phyloP scores from a whole-genome alignment of 1,140 invertebrate species.

The Gonatopus flavifemur region DNA sequence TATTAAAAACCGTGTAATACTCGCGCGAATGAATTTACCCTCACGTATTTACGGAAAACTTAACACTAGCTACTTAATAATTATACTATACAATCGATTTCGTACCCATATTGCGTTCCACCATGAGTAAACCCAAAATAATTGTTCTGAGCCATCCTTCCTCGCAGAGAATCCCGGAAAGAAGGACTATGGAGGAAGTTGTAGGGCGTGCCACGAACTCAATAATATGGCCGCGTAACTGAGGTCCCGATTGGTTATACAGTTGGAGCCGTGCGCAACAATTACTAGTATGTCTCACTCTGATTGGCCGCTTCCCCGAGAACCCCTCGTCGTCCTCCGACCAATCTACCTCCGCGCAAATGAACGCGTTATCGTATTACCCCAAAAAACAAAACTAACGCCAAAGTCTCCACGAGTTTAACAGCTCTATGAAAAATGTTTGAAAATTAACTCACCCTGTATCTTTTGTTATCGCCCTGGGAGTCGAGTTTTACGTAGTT shows the following conservation, averaged over 20 bases:
- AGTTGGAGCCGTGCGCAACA: conserved; percentile 23
- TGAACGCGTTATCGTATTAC: conserved; percentile 23
- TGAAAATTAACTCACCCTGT: conserved; percentile 28
- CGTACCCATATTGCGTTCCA: conserved; percentile 86
- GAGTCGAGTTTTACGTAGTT: conserved; percentile 18
- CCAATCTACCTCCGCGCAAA: conserved; percentile 27
- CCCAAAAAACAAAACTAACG: conserved; percentile 18
- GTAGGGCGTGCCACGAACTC: conserved; percentile 51
- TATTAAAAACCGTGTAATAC: conserved; percentile 20
- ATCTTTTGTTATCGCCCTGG: conserved; percentile 19
- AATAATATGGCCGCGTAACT: conserved; percentile 27
- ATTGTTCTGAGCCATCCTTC: conserved; percentile 85
- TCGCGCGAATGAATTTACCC: conserved; percentile 11
- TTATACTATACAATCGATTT: conserved; percentile 38
- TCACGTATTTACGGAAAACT: conserved; percentile 17
- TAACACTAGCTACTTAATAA: conserved; percentile 32
- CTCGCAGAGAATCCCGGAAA: conserved; percentile 53
- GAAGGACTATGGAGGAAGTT: conserved; percentile 52
- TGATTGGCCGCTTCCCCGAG: conserved; percentile 27
- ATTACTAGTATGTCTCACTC: conserved; percentile 22
- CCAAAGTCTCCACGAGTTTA: conserved; percentile 15
- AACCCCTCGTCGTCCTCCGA: conserved; percentile 17
- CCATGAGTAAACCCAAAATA: conserved; percentile 90
- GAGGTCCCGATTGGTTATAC: conserved; percentile 32
- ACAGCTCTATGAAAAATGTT: conserved; percentile 11